Conservation (phyloP, 2,113 vertebrate species). For the Mormoops blainvillei region DNA sequence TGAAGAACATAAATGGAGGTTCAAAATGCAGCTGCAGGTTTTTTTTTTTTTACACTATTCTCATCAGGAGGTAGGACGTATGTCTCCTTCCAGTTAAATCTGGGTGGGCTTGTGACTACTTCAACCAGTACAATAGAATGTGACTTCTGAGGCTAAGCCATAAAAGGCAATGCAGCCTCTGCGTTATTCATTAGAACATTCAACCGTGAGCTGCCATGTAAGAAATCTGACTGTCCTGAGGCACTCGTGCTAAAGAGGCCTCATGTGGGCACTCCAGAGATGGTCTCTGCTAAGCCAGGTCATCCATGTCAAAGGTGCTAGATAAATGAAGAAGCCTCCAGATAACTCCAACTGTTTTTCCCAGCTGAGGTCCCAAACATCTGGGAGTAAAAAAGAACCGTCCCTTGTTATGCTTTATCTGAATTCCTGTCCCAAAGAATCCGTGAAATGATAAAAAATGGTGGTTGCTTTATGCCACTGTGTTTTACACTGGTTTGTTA, state of each 20-base stretch:
- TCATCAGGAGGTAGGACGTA: neutral
- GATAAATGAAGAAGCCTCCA: neutral
- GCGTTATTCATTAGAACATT: neutral
- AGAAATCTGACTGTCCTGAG: neutral
- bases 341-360: slow-evolving; percentile 4
- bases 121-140: neutral
- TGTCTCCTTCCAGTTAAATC: slow-evolving; percentile 17
- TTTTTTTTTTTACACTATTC: neutral
- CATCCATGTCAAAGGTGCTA: neutral
- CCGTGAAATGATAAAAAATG: neutral
- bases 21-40: neutral
- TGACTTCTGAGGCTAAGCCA: neutral
- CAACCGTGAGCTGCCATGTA: neutral
- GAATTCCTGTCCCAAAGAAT: slow-evolving; percentile 15
- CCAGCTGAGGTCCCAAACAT: neutral
- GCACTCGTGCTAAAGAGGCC: neutral
- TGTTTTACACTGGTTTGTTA: neutral
- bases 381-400: neutral
- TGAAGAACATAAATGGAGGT: neutral
- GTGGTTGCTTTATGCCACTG: neutral
- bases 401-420: neutral
- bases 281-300: neutral
- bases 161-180: neutral
- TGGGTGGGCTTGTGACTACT: neutral
- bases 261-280: neutral